Evolutionary conservation across 1,140 invertebrate genomes (phyloP), one percentile per base, ranked within the genome.

Genomic region (Drosophila sulfurigaster): DNA sequence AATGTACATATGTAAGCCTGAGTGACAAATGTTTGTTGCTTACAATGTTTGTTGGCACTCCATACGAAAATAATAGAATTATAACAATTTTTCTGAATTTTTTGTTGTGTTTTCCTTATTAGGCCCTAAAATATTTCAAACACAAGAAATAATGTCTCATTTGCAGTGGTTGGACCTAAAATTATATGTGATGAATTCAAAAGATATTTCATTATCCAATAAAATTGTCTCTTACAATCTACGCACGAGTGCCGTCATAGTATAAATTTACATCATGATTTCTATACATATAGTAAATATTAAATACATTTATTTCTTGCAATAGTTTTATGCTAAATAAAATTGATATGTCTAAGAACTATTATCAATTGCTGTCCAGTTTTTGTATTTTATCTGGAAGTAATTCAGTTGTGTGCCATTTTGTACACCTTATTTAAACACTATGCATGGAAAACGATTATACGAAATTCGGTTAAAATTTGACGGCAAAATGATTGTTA

Each of bases 301-400:
- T 49, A 35, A 64, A 70, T 75, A 35, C n/a, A 38, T 57, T 56
- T 63, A 8, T 58, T 78, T 74, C 6, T 38, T 38, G 35, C 2
- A 3, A 38, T 38, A 38, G 6, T 38, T 30, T 59, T 78, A 76
- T 72, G 71, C 45, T 88, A 80, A 81, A 87, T 82, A 81, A 86
- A 91, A 81, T 85, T 92, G 91, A 92, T 92, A 92, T 92, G 91
- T 92, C 91, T 92, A 92, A 90, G 91, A 92, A 70, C 91, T 92
- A 92, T 92, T 92, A 92, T 92, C 89, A 91, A 91, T 92, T 87
- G 89, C 91, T 91, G 89, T 90, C 81, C 79, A 89, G 90, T 90
- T 85, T 49, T 78, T 78, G 77, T 87, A 82, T 88, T 89, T 74
- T 89, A 65, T 81, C 38, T 85, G 48, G 79, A 85, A 85, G 82